Evolutionary conservation across 1,140 invertebrate genomes (phyloP).

Genomic region (Cataglyphis hispanica): DNA sequence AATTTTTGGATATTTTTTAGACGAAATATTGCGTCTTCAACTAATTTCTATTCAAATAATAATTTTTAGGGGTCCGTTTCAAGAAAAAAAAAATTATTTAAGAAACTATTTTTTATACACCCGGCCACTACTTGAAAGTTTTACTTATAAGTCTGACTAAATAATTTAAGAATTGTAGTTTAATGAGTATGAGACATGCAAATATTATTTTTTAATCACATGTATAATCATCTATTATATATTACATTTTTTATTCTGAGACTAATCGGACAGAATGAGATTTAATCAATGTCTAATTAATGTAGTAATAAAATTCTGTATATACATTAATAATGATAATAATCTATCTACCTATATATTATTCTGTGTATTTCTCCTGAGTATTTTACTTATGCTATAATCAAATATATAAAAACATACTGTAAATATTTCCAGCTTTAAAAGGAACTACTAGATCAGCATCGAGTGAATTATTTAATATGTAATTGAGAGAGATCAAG

Average conservation of each 20-base stretch:
- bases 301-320: background rate
- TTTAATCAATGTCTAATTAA: no score
- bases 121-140: background rate
- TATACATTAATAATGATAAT: background rate
- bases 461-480: slow-evolving; percentile 24
- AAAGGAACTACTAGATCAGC: slow-evolving; percentile 20
- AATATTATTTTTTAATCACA: no score
- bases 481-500: slow-evolving; percentile 30
- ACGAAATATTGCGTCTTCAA: no score
- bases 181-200: no score
- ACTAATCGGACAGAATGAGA: no score
- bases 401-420: background rate
- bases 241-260: no score
- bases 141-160: background rate
- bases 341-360: slow-evolving; percentile 1
- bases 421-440: slow-evolving; percentile 28
- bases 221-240: no score
- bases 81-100: background rate
- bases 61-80: background rate
- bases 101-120: background rate
- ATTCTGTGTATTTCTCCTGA: background rate
- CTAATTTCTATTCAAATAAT: background rate
- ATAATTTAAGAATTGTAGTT: background rate
- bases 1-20: background rate
- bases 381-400: background rate